Evolutionary conservation across 2,113 vertebrate species (phyloP).

Genomic region (Alces alces): DNA sequence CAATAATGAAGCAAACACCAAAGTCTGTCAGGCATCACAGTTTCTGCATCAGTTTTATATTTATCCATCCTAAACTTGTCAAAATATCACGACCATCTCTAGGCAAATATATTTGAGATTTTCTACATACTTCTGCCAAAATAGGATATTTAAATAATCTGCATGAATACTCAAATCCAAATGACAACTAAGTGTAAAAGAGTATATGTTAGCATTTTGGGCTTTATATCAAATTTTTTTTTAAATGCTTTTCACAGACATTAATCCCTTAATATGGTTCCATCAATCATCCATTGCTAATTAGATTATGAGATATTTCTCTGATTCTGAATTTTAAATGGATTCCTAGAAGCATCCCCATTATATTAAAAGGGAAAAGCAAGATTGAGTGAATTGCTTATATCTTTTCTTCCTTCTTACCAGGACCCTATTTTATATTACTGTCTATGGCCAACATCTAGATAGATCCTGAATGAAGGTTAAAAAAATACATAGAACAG

Average conservation of each 20-base stretch:
- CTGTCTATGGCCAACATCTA: background rate
- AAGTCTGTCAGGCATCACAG: conserved; percentile 42
- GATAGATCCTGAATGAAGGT: background rate
- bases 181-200: background rate
- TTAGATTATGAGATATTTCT: background rate
- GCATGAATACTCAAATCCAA: background rate
- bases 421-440: background rate
- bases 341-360: background rate
- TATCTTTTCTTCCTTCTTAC: background rate
- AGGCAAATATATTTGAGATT: conserved; percentile 47
- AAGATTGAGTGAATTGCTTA: background rate
- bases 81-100: conserved; percentile 38
- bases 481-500: background rate
- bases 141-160: conserved; percentile 24
- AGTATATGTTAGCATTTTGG: background rate
- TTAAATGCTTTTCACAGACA: background rate
- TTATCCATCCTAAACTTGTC: conserved; percentile 52
- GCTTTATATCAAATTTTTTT: background rate
- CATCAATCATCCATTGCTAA: background rate
- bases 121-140: conserved; percentile 34
- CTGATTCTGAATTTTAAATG: background rate
- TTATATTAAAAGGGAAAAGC: background rate
- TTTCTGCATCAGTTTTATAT: conserved; percentile 58
- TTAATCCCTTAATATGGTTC: background rate
- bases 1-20: conserved; percentile 61